Evolutionary conservation across 2,113 vertebrate species (phyloP).

Genomic region (Apus apus): DNA sequence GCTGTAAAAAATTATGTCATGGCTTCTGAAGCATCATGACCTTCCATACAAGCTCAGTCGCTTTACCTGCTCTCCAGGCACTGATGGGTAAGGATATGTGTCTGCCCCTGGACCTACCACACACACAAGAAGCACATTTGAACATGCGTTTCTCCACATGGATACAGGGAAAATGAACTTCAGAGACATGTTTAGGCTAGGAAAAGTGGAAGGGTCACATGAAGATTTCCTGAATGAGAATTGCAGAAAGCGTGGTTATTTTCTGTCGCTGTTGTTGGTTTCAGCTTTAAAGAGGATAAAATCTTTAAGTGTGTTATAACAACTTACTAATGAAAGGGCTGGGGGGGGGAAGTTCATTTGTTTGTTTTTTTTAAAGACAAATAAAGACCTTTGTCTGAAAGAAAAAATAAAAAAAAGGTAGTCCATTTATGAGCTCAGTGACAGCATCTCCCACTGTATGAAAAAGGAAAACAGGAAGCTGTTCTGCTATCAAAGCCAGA

Average conservation of each 20-base stretch:
- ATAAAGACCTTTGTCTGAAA: not conserved
- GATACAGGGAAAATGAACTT: not conserved
- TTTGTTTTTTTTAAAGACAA: not conserved
- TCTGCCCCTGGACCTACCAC: not conserved
- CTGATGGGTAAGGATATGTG: not conserved
- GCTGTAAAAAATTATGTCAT: not conserved
- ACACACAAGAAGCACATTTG: not conserved
- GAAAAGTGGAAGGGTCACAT: not conserved
- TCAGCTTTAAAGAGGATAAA: not conserved
- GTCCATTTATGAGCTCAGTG: not conserved
- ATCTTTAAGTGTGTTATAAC: not conserved
- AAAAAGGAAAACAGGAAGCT: not conserved
- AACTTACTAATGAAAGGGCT: not conserved
- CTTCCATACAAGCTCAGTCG: not conserved
- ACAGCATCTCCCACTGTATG: not conserved
- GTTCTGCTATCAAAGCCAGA: not conserved
- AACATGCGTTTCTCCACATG: fast-evolving
- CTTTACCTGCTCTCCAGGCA: not conserved
- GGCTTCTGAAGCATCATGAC: not conserved
- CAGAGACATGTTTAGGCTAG: not conserved
- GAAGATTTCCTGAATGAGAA: not conserved
- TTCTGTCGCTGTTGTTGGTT: not conserved
- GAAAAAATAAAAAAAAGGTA: not conserved
- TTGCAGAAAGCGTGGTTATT: not conserved
- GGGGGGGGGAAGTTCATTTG: too few relatives aligned